These are phyloP conservation scores for Parazoanthus swiftii DNA, from an alignment of 92 coral and sea anemone genomes.

Conservation along the genomic window DNA sequence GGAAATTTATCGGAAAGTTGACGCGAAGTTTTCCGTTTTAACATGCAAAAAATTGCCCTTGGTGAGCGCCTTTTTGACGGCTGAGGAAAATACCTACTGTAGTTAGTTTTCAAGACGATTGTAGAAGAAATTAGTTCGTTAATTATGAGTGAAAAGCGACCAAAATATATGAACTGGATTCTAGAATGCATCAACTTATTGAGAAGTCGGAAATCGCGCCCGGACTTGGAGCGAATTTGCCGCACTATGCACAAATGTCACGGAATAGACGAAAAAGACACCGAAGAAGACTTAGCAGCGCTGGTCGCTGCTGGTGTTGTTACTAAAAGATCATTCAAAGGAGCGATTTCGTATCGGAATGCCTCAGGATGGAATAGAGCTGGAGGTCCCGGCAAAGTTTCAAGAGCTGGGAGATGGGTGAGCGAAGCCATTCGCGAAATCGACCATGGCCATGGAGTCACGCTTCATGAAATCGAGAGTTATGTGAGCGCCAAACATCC, in stretches of 20 bases:
- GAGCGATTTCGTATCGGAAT: slow-evolving; percentile 96
- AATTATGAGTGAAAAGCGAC: slow-evolving; percentile 89
- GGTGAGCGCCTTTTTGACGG: slow-evolving; percentile 38
- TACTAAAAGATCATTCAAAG: slow-evolving; percentile 94
- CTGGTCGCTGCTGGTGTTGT: slow-evolving; percentile 88
- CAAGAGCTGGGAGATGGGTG: slow-evolving; percentile 95
- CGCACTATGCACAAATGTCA: slow-evolving; percentile 99
- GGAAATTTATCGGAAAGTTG: slow-evolving; percentile 12
- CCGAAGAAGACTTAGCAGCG: slow-evolving; percentile 89
- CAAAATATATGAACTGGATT: slow-evolving; percentile 98
- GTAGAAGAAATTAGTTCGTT: not conserved
- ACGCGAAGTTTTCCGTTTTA: slow-evolving; percentile 37
- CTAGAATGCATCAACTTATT: slow-evolving; percentile 97
- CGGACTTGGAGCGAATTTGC: slow-evolving; percentile 98
- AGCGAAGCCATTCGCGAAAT: slow-evolving; percentile 96
- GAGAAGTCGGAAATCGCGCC: slow-evolving; percentile 97
- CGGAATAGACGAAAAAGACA: slow-evolving; percentile 91
- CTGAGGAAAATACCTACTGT: not conserved
- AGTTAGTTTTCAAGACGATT: slow-evolving; percentile 6
- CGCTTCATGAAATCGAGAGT: slow-evolving; percentile 86
- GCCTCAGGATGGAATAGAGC: slow-evolving; percentile 87
- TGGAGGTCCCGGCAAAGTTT: slow-evolving; percentile 82
- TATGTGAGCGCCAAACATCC: slow-evolving; percentile 89
- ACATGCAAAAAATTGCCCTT: slow-evolving; percentile 20
- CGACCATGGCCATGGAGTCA: slow-evolving; percentile 92